phyloP scores from a whole-genome alignment of 2,888 invertebrate genomes.

The Harpalus rufipes region DNA sequence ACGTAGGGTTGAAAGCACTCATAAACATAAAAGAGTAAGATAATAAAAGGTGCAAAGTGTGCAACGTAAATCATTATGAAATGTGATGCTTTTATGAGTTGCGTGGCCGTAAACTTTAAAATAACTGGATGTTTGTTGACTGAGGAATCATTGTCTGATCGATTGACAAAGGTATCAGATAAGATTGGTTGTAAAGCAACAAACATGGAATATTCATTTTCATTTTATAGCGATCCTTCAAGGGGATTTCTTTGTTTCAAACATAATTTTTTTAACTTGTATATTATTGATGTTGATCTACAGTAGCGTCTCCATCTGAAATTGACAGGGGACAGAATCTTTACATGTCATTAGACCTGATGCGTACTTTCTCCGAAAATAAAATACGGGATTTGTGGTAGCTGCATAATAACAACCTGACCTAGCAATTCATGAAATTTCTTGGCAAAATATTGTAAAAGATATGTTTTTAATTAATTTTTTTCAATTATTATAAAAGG shows the following conservation, averaged over 20 bases:
- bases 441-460: no score
- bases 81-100: constrained; percentile 62
- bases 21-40: constrained; percentile 56
- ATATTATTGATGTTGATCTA: neutral
- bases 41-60: constrained; percentile 64
- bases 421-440: no score
- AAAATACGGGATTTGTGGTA: no score
- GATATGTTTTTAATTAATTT: no score
- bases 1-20: constrained; percentile 62
- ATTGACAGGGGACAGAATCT: no score
- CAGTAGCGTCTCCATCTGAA: neutral
- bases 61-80: constrained; percentile 63
- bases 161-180: constrained; percentile 35
- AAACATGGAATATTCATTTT: constrained; percentile 18
- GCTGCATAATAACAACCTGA: no score
- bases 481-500: no score
- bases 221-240: neutral
- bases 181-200: neutral
- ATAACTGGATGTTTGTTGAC: constrained; percentile 47
- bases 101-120: constrained; percentile 57
- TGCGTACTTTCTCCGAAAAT: no score
- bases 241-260: neutral
- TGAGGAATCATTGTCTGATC: constrained; percentile 21
- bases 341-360: no score
- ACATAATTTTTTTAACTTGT: neutral